These are phyloP conservation scores for human DNA, from an alignment of 2,113 vertebrate genomes.

Conservation along the genomic window GRCh38 chr17:74757501-74758000, in stretches of 20 bases:
- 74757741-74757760: not conserved
- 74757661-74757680: not conserved
- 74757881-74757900: not conserved
- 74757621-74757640: not conserved
- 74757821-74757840: not conserved
- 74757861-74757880: not conserved
- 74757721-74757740: no score
- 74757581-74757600: not conserved
- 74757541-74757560: not conserved
- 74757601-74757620: not conserved
- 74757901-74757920: not conserved
- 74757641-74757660: not conserved
- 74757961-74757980: not conserved
- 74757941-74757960: not conserved
- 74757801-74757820: not conserved
- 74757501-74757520: not conserved
- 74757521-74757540: not conserved
- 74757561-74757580: not conserved
- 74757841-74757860: not conserved
- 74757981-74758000: not conserved
- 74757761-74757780: not conserved
- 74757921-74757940: not conserved
- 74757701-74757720: not conserved
- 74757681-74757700: not conserved
- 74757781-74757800: not conserved